These are phyloP conservation scores for Anarhynchus alexandrinus DNA, from an alignment of 2,113 vertebrate genomes.

Conservation along the genomic window DNA sequence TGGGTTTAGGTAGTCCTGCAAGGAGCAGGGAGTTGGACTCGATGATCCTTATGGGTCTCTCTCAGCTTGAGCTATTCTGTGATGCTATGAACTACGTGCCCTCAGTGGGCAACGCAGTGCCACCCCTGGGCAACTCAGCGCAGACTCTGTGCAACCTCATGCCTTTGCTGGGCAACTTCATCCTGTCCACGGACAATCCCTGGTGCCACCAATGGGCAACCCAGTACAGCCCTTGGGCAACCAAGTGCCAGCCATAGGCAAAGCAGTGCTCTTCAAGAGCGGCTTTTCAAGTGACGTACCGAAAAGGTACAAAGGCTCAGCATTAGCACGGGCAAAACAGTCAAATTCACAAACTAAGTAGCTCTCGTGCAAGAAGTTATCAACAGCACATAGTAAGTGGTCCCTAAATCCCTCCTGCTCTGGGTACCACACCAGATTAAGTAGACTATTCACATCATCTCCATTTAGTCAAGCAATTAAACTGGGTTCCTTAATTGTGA, in stretches of 20 bases:
- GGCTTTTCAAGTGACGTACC: background rate
- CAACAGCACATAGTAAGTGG: background rate
- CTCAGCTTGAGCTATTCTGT: background rate
- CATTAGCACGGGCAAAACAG: background rate
- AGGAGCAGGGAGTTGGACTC: background rate
- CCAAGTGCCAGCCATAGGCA: background rate
- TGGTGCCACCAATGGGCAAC: background rate
- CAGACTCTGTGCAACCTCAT: background rate
- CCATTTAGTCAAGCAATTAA: background rate
- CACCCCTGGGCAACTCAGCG: no score
- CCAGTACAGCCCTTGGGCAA: background rate
- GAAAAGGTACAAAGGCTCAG: background rate
- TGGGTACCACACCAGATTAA: accelerated
- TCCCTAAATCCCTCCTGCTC: background rate
- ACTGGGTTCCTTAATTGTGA: background rate
- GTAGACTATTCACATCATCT: background rate
- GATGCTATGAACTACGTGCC: background rate
- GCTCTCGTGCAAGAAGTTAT: background rate
- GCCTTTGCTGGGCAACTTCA: background rate
- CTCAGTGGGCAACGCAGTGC: background rate
- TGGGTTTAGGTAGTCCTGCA: background rate
- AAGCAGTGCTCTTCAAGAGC: background rate
- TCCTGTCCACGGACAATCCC: background rate
- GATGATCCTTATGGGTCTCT: background rate
- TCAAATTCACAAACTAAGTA: background rate